These are phyloP conservation scores for Gerosis bhagava DNA, from an alignment of 2,888 invertebrate genomes.

Conservation along the genomic window DNA sequence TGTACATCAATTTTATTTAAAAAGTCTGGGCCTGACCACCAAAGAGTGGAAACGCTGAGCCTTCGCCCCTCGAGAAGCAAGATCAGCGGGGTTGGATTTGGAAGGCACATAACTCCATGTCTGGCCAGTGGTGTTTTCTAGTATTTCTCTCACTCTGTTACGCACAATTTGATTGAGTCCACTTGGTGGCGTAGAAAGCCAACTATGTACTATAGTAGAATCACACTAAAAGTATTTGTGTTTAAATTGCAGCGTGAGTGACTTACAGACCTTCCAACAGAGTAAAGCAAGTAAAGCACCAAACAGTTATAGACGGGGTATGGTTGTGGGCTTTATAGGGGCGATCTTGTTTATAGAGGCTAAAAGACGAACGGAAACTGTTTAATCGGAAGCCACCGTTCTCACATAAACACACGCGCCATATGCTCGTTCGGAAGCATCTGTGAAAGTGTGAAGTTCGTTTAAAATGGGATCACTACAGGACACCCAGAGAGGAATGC, in stretches of 20 bases:
- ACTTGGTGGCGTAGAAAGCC: constrained; percentile 9
- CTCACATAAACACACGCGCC: constrained; percentile 35
- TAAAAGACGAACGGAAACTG: constrained; percentile 31
- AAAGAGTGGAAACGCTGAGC: constrained; percentile 22
- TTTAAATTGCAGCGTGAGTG: constrained; percentile 2
- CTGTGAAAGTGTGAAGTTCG: constrained; percentile 38
- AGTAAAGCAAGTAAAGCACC: constrained; percentile 21
- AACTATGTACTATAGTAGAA: constrained; percentile 8
- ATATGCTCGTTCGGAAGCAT: constrained; percentile 38
- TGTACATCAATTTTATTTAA: constrained; percentile 6
- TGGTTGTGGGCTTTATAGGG: constrained; percentile 33
- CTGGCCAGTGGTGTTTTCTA: constrained; percentile 6
- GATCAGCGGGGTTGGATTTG: constrained; percentile 19
- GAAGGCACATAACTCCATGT: constrained; percentile 19
- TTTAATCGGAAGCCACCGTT: constrained; percentile 11
- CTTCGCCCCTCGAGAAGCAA: constrained; percentile 21
- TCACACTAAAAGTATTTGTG: constrained; percentile 16
- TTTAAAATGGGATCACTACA: constrained; percentile 3
- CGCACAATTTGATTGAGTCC: constrained; percentile 8
- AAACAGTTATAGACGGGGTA: constrained; percentile 29
- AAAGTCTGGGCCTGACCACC: constrained; percentile 21
- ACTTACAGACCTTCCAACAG: constrained; percentile 5
- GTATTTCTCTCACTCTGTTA: constrained; percentile 18
- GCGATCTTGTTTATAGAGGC: constrained; percentile 33
- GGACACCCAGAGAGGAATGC: constrained; percentile 33